A percentile compares a stretch with the other conserved stretches of the same genome.
Evolutionary conservation across 2,888 invertebrate species (phyloP).

Genomic region (Drosophila paranaensis): DNA sequence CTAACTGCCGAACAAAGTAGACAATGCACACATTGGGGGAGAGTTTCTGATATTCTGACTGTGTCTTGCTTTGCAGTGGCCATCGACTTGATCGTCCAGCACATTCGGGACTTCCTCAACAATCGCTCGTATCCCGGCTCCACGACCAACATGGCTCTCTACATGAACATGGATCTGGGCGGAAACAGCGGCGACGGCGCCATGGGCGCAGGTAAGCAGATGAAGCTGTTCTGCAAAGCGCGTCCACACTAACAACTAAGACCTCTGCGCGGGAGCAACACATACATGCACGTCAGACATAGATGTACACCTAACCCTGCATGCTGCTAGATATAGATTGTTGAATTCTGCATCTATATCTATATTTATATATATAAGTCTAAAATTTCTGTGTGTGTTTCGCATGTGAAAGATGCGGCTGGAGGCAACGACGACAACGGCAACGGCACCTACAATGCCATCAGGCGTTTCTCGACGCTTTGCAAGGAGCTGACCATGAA

Average conservation of each 20-base stretch:
- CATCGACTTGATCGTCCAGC: slow-evolving; percentile 98
- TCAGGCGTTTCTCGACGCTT: slow-evolving; percentile 83
- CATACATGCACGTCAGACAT: slow-evolving; percentile 9
- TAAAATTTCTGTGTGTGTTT: slow-evolving; percentile 30
- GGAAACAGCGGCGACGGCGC: slow-evolving; percentile 30
- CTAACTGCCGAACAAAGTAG: slow-evolving; percentile 9
- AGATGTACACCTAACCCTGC: slow-evolving; percentile 35
- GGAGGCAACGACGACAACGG: slow-evolving; percentile 22
- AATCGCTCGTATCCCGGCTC: slow-evolving; percentile 85
- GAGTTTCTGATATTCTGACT: slow-evolving; percentile 4
- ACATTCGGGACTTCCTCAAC: slow-evolving; percentile 95
- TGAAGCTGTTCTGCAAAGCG: slow-evolving; percentile 53
- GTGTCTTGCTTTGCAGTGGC: slow-evolving; percentile 90
- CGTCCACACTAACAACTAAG: slow-evolving; percentile 71
- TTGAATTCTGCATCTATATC: slow-evolving; percentile 17
- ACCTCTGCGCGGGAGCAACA: slow-evolving; percentile 43
- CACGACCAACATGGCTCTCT: slow-evolving; percentile 77
- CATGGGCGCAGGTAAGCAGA: slow-evolving; percentile 59
- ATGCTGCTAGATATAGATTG: slow-evolving; percentile 33
- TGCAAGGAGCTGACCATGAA: slow-evolving; percentile 84
- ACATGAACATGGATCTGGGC: slow-evolving; percentile 71
- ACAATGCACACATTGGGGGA: background rate
- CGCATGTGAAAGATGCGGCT: slow-evolving; percentile 46
- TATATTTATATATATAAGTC: slow-evolving; percentile 17
- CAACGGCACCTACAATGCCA: slow-evolving; percentile 79